A percentile compares a stretch with the other conserved stretches of the same genome.
phyloP scores from a whole-genome alignment of 2,888 invertebrate genomes.

The Xanthorhoe spadicearia region DNA sequence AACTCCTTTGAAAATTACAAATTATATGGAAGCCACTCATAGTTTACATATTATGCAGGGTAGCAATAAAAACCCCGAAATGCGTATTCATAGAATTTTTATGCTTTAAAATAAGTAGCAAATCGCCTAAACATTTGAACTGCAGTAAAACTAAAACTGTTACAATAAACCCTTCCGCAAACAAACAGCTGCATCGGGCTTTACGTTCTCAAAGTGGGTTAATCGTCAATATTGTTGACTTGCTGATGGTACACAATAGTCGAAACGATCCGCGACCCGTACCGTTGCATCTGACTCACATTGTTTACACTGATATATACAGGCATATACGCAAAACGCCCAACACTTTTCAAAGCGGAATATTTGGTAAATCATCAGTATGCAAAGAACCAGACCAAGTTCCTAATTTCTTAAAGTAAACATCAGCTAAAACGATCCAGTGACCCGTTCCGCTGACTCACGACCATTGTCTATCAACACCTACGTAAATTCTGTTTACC shows the following conservation, averaged over 20 bases:
- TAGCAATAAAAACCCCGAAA: neutral
- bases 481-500: neutral
- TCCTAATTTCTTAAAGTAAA: conserved; percentile 15
- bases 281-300: conserved; percentile 59
- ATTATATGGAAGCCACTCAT: no score
- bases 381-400: neutral
- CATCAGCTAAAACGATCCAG: conserved; percentile 10
- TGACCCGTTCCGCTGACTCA: conserved; percentile 11
- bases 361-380: neutral
- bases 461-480: conserved; percentile 2
- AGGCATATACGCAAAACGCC: neutral
- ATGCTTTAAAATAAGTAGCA: neutral
- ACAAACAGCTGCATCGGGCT: conserved; percentile 56
- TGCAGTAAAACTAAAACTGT: conserved; percentile 29
- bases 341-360: neutral
- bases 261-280: conserved; percentile 65
- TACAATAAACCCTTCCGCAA: conserved; percentile 59
- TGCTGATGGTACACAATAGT: conserved; percentile 58
- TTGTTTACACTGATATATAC: conserved; percentile 51
- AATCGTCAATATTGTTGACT: conserved; percentile 65
- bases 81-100: neutral
- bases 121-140: conserved; percentile 15
- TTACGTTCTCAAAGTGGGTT: conserved; percentile 70
- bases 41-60: conserved; percentile 4
- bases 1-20: no score